Evolutionary conservation across 2,113 vertebrate genomes (phyloP).

Genomic region (Pseudolaguvia tuberculata): DNA sequence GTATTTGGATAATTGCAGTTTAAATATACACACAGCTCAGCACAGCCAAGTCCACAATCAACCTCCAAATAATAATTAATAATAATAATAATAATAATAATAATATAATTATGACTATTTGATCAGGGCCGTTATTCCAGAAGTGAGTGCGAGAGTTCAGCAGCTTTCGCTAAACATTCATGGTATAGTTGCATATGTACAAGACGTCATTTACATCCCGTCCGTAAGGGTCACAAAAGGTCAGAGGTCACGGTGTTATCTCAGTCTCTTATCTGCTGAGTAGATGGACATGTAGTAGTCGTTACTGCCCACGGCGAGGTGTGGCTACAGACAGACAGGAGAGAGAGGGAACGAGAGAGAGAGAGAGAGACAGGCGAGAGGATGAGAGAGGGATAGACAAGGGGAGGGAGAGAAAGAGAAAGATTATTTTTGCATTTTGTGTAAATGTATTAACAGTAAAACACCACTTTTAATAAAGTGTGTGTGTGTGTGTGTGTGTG

Average conservation of each 20-base stretch:
- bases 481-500: constrained; percentile 12
- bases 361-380: too few relatives aligned
- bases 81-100: constrained; percentile 63
- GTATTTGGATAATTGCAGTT: constrained; percentile 63
- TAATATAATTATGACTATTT: constrained; percentile 57
- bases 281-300: constrained; percentile 99
- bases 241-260: constrained; percentile 75
- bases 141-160: constrained; percentile 66
- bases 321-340: constrained; percentile 71
- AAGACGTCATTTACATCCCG: constrained; percentile 69
- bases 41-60: constrained; percentile 71
- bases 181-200: constrained; percentile 79
- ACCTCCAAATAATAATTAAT: constrained; percentile 71
- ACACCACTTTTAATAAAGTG: too few relatives aligned
- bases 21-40: constrained; percentile 70
- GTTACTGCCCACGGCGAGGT: constrained; percentile 95
- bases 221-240: constrained; percentile 36
- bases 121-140: constrained; percentile 28
- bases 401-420: neutral
- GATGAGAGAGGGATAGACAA: neutral
- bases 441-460: too few relatives aligned
- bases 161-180: constrained; percentile 82
- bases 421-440: neutral
- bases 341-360: neutral
- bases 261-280: constrained; percentile 92